Evolutionary conservation across 2,797 vertebrate genomes (phyloP), one percentile per base, ranked within the genome.

Genomic region (Apogon hyalosoma): DNA sequence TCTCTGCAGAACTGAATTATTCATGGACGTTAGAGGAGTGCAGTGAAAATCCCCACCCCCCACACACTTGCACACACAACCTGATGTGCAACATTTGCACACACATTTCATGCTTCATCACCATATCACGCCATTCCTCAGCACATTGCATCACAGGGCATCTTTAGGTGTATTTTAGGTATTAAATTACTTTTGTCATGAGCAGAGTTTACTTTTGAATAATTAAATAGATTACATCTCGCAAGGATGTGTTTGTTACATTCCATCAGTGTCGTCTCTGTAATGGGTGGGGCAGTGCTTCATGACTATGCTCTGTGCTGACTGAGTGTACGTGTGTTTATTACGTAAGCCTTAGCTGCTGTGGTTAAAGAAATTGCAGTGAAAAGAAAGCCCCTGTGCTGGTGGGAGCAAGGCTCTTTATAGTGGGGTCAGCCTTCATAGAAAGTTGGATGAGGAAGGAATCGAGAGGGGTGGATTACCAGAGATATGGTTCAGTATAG

Each of bases 1-100:
- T 91, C 82, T 91, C 92, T 88, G 90, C 91, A 90, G 86, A 87
- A 52, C 79, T 94, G 92, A 92, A 94, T 95, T 89, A 94, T 94
- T 92, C 88, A 95, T 94, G 75, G 57, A 55, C 78, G 85, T 89
- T 77, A 79, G 79, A 86, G 69, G 85, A 88, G 90, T 85, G 87
- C 87, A 81, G 90, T 84, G 82, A 88, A 88, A 91, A 82, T 79
- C 87, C 81, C 87, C 75, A 72, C 86, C 82, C 82, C 82, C 71
- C 76, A 73, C 77, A 65, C 84, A 82, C 73, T 75, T 79, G 43
- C 78, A 87, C 69, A 75, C 68, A 76, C 68, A 89, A 82, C 83
- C 73, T 55, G 67, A 87, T 80, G 81, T 84, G 67, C 70, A 75
- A 79, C 73, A 77, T 70, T 76, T 69, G 39, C 46, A 57, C 68